Evolutionary conservation across 2,888 invertebrate species (phyloP).

Genomic region (Copidosoma aretas): DNA sequence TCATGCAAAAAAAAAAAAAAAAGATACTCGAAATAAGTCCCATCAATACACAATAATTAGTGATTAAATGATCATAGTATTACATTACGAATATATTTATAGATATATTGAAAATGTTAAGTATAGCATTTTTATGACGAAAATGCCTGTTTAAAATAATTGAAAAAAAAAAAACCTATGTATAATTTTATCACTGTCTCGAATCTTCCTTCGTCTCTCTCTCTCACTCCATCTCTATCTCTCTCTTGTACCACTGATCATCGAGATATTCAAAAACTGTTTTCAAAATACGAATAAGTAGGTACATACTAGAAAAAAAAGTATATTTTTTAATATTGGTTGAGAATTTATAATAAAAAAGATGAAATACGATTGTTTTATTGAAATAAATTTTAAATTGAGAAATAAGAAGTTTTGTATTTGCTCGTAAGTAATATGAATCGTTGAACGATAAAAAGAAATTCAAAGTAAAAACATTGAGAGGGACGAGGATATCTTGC

Average conservation of each 20-base stretch:
- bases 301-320: too few species aligned
- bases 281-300: too few species aligned
- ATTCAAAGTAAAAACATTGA: slow-evolving; percentile 8
- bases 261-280: too few species aligned
- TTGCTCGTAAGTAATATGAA: slow-evolving; percentile 33
- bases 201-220: slow-evolving; percentile 39
- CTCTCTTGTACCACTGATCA: too few species aligned
- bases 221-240: slow-evolving; percentile 27
- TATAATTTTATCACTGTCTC: slow-evolving; percentile 41
- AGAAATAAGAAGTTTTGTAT: slow-evolving; percentile 32
- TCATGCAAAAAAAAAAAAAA: too few species aligned
- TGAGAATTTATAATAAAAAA: slow-evolving; percentile 12
- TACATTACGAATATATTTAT: slow-evolving; percentile 49
- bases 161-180: slow-evolving; percentile 42
- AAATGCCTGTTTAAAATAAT: slow-evolving; percentile 44
- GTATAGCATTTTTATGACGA: slow-evolving; percentile 54
- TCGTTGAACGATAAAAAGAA: slow-evolving; percentile 36
- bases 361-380: slow-evolving; percentile 18
- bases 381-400: slow-evolving; percentile 21
- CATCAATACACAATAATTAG: slow-evolving; percentile 53
- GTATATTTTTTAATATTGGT: slow-evolving; percentile 38
- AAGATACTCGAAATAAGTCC: slow-evolving; percentile 37
- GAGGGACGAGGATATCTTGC: slow-evolving; percentile 16
- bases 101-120: slow-evolving; percentile 50
- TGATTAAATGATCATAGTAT: slow-evolving; percentile 50